These are phyloP conservation scores for Hyles lineata DNA, from an alignment of 2,888 invertebrate genomes.

Conservation along the genomic window DNA sequence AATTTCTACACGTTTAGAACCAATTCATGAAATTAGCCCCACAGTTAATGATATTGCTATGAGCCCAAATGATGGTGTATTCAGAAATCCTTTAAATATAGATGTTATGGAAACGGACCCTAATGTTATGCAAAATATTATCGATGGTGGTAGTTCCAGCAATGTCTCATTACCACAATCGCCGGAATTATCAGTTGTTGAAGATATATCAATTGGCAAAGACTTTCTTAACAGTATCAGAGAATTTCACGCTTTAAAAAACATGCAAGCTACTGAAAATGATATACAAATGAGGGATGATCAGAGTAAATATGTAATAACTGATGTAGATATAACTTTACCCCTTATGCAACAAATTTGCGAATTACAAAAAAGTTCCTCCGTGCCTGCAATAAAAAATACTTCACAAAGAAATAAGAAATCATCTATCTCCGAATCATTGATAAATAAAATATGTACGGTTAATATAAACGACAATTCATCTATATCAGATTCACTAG, in stretches of 20 bases:
- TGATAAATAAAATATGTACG: slow-evolving; percentile 56
- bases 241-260: slow-evolving; percentile 54
- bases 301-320: slow-evolving; percentile 57
- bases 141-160: slow-evolving; percentile 59
- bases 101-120: background rate
- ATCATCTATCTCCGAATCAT: slow-evolving; percentile 52
- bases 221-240: slow-evolving; percentile 49
- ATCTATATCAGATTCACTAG: slow-evolving; percentile 63
- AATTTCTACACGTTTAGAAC: slow-evolving; percentile 47
- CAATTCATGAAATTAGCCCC: slow-evolving; percentile 58
- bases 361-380: slow-evolving; percentile 47
- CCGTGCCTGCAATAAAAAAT: slow-evolving; percentile 46
- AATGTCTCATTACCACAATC: slow-evolving; percentile 69
- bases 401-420: slow-evolving; percentile 35
- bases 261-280: slow-evolving; percentile 44
- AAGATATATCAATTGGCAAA: slow-evolving; percentile 68
- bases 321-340: slow-evolving; percentile 60
- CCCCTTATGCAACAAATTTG: slow-evolving; percentile 70
- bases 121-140: slow-evolving; percentile 26
- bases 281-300: slow-evolving; percentile 38
- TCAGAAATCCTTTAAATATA: slow-evolving; percentile 33
- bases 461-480: slow-evolving; percentile 56
- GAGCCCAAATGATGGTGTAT: slow-evolving; percentile 36
- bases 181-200: slow-evolving; percentile 75
- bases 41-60: slow-evolving; percentile 37